Evolutionary conservation across 2,113 vertebrate genomes (phyloP).

Genomic region (Atractosteus spatula): DNA sequence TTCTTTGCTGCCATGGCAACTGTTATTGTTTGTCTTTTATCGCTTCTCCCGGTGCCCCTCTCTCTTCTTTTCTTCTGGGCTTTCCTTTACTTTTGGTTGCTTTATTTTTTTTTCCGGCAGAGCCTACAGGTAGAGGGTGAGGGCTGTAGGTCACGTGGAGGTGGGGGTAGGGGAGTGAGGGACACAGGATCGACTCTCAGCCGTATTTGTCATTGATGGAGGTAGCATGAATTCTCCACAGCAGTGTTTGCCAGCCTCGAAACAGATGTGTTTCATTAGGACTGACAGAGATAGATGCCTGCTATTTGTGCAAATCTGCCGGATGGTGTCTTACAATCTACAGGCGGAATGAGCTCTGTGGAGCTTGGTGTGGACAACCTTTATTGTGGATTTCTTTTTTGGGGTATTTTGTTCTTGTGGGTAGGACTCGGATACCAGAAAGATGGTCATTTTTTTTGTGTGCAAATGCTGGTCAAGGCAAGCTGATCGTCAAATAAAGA

Average conservation of each 20-base stretch:
- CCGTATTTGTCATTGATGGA: not conserved
- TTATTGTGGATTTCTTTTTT: no score
- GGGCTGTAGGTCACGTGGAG: not conserved
- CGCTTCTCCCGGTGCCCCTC: not conserved
- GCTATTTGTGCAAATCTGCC: conserved; percentile 1
- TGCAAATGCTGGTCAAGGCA: no score
- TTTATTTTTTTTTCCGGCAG: not conserved
- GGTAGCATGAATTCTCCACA: not conserved
- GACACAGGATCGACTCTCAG: not conserved
- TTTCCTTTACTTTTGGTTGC: no score
- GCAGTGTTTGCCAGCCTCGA: not conserved
- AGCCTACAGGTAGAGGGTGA: not conserved
- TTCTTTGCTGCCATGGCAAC: not conserved
- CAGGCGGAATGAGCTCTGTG: not conserved
- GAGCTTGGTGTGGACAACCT: no score
- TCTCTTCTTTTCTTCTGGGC: not conserved
- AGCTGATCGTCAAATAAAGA: no score
- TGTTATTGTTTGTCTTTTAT: not conserved
- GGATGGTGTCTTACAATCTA: not conserved
- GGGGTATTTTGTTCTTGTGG: no score
- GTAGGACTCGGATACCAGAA: no score
- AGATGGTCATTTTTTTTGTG: no score
- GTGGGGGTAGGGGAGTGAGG: no score
- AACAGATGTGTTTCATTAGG: not conserved
- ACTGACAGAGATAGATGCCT: conserved; percentile 2